Evolutionary conservation across 2,888 invertebrate species (phyloP).

Genomic region (Morpho helenor): DNA sequence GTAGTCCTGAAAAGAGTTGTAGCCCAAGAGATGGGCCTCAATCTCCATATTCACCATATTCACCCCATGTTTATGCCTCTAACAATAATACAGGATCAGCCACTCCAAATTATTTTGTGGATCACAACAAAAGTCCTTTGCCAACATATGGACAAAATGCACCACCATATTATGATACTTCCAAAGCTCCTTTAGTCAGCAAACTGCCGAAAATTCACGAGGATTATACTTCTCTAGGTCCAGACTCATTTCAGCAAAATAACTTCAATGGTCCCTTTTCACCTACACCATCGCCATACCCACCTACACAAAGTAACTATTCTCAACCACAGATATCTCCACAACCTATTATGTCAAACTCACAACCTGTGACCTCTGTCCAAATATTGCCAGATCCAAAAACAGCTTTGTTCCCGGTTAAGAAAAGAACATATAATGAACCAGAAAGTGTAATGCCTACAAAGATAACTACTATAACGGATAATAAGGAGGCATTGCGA

Average conservation of each 20-base stretch:
- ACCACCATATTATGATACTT: constrained; percentile 81
- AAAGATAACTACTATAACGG: constrained; percentile 38
- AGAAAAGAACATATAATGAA: constrained; percentile 81
- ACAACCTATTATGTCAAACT: constrained; percentile 38
- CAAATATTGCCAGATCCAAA: constrained; percentile 49
- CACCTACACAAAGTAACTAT: constrained; percentile 54
- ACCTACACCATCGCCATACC: constrained; percentile 56
- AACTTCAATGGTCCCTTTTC: constrained; percentile 65
- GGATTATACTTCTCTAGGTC: constrained; percentile 75
- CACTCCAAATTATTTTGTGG: constrained; percentile 65
- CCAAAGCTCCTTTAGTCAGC: constrained; percentile 60
- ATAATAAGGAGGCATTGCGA: constrained; percentile 38
- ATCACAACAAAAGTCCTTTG: constrained; percentile 67
- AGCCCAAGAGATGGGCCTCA: constrained; percentile 86
- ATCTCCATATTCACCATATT: constrained; percentile 68
- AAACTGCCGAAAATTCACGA: constrained; percentile 76
- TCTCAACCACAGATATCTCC: constrained; percentile 52
- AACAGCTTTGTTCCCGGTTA: constrained; percentile 79
- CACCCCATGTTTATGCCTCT: constrained; percentile 69
- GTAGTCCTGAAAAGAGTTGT: constrained; percentile 91
- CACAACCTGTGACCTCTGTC: constrained; percentile 32
- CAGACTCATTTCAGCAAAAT: constrained; percentile 75
- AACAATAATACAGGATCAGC: constrained; percentile 53
- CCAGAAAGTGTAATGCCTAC: constrained; percentile 49
- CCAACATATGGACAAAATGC: constrained; percentile 70